Evolutionary conservation across 1,140 invertebrate genomes (phyloP).

Genomic region (Temnothorax longispinosus): DNA sequence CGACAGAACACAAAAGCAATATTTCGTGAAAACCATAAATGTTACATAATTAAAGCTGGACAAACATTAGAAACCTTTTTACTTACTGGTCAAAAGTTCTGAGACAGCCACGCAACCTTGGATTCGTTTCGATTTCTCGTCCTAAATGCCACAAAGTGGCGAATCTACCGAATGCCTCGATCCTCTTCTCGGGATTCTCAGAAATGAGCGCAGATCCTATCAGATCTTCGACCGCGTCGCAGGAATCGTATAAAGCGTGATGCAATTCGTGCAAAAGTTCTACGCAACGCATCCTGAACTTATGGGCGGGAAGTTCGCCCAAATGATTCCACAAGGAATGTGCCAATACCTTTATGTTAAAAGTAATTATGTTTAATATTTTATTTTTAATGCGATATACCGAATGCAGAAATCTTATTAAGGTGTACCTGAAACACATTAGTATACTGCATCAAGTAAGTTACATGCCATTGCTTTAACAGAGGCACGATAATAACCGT

Average conservation of each 20-base stretch:
- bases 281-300: constrained; percentile 88
- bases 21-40: neutral
- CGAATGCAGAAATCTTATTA: neutral
- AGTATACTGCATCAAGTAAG: constrained; percentile 88
- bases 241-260: constrained; percentile 90
- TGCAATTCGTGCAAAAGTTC: constrained; percentile 91
- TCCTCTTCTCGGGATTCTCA: constrained; percentile 85
- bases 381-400: neutral
- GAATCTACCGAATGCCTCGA: constrained; percentile 91
- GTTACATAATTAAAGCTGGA: neutral
- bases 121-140: constrained; percentile 87
- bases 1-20: neutral
- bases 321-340: constrained; percentile 90
- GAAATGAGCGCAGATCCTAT: constrained; percentile 87
- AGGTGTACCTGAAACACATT: constrained; percentile 88
- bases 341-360: constrained; percentile 87
- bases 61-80: neutral
- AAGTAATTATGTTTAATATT: constrained; percentile 61
- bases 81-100: constrained; percentile 85
- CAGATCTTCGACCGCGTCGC: constrained; percentile 90
- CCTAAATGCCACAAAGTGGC: constrained; percentile 93
- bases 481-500: constrained; percentile 90
- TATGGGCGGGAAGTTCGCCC: constrained; percentile 86
- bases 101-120: constrained; percentile 83
- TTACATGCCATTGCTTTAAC: constrained; percentile 88